Evolutionary conservation across 1,140 invertebrate genomes (phyloP).

Genomic region (Lucilia sericata): DNA sequence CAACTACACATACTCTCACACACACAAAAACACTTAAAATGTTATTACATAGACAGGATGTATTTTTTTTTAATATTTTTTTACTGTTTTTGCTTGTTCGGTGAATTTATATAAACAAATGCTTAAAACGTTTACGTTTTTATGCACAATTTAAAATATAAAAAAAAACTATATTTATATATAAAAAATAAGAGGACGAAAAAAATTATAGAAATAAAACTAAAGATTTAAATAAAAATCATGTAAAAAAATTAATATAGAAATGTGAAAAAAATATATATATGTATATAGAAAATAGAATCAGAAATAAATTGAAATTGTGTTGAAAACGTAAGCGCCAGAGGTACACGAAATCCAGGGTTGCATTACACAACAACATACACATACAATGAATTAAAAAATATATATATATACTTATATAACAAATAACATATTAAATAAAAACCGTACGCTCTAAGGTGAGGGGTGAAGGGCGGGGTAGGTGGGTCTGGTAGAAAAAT

Average conservation of each 20-base stretch:
- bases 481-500: too few species aligned
- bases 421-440: too few species aligned
- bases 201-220: conserved; percentile 11
- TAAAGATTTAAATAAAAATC: conserved; percentile 25
- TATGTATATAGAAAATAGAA: conserved; percentile 1
- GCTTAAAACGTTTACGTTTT: conserved; percentile 46
- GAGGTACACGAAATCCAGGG: conserved; percentile 68
- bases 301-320: conserved; percentile 42
- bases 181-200: conserved; percentile 11
- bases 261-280: conserved; percentile 2
- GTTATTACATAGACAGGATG: conserved; percentile 29
- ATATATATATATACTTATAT: background rate
- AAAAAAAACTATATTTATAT: conserved; percentile 5
- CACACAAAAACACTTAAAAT: conserved; percentile 30
- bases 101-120: conserved; percentile 38
- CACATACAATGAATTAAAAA: conserved; percentile 36
- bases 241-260: conserved; percentile 29
- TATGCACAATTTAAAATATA: conserved; percentile 44
- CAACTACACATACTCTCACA: background rate
- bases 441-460: background rate
- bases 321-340: conserved; percentile 56
- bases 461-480: background rate
- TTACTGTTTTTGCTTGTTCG: conserved; percentile 18
- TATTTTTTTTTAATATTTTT: background rate
- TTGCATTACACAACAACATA: conserved; percentile 67